Percentiles rank a stretch among this genome's conserved stretches.
Conservation (phyloP, 2,797 vertebrate genomes). For the Myiotriccus ornatus region DNA sequence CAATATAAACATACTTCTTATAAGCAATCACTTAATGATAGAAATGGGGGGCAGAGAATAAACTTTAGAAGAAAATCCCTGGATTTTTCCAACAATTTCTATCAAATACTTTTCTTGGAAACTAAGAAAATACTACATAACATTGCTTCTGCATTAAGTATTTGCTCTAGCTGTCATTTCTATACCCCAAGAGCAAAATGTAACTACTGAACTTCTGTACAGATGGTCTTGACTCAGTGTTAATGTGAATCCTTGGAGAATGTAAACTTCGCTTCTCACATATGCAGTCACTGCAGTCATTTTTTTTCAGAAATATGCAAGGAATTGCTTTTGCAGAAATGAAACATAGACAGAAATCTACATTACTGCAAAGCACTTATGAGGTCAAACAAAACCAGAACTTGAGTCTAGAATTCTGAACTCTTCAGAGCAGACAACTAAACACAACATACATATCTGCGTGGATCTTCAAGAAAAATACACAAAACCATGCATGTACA, state of each 20-base stretch:
- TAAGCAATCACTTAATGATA: neutral
- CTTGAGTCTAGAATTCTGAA: neutral
- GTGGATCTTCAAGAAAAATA: neutral
- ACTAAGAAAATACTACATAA: constrained; percentile 6
- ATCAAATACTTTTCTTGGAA: neutral
- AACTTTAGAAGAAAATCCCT: neutral
- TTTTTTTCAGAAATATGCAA: neutral
- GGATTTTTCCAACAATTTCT: constrained; percentile 5
- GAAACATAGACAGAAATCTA: neutral
- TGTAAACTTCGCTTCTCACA: neutral
- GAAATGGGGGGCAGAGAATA: neutral
- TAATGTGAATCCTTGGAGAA: constrained; percentile 2
- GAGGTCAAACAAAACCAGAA: neutral
- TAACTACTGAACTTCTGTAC: constrained; percentile 13
- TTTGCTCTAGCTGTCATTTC: constrained; percentile 26
- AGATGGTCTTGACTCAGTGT: constrained; percentile 8
- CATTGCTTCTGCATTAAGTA: neutral
- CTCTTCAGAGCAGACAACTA: neutral
- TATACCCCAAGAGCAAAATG: neutral
- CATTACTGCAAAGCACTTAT: neutral
- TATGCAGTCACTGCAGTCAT: neutral
- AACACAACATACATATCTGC: neutral
- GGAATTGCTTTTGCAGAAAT: constrained; percentile 1
- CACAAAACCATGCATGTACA: neutral
- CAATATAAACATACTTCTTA: neutral